Conservation (phyloP, 2,797 vertebrate species). For the Octomys mimax region DNA sequence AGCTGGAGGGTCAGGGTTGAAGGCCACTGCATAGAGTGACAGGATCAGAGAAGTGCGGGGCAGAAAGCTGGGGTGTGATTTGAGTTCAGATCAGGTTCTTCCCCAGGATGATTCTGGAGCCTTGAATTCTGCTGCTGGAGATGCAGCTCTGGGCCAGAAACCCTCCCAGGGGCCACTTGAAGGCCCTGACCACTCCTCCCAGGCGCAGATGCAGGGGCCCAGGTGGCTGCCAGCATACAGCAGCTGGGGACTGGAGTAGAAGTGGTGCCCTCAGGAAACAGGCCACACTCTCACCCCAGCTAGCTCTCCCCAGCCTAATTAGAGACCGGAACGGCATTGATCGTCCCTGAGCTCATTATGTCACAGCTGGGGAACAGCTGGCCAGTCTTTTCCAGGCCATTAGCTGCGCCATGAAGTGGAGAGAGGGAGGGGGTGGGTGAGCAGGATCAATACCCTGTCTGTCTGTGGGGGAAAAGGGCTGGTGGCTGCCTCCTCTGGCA, state of each 20-base stretch:
- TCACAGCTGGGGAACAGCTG: conserved; percentile 85
- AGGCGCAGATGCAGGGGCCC: conserved; percentile 66
- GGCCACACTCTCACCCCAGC: conserved; percentile 76
- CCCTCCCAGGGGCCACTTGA: not conserved
- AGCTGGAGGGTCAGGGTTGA: not conserved
- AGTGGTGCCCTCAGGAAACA: conserved; percentile 77
- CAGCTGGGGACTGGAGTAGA: conserved; percentile 74
- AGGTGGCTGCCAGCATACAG: conserved; percentile 77
- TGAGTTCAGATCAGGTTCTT: not conserved
- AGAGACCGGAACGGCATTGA: conserved; percentile 82
- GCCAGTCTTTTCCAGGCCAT: conserved; percentile 86
- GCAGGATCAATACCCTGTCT: conserved; percentile 81
- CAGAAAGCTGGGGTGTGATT: not conserved
- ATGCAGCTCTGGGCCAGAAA: conserved; percentile 52
- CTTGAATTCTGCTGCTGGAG: not conserved
- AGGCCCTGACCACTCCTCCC: conserved; percentile 6
- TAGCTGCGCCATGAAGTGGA: conserved; percentile 81
- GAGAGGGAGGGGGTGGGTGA: conserved; percentile 58
- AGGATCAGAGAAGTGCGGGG: not conserved
- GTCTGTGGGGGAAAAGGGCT: conserved; percentile 72
- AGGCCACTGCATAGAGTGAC: not conserved
- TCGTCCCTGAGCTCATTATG: conserved; percentile 84
- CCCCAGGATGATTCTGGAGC: not conserved
- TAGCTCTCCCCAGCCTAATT: conserved; percentile 82
- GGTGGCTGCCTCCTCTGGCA: conserved; percentile 49